phyloP scores from a whole-genome alignment of 2,113 vertebrate species.

The Mobula birostris region DNA sequence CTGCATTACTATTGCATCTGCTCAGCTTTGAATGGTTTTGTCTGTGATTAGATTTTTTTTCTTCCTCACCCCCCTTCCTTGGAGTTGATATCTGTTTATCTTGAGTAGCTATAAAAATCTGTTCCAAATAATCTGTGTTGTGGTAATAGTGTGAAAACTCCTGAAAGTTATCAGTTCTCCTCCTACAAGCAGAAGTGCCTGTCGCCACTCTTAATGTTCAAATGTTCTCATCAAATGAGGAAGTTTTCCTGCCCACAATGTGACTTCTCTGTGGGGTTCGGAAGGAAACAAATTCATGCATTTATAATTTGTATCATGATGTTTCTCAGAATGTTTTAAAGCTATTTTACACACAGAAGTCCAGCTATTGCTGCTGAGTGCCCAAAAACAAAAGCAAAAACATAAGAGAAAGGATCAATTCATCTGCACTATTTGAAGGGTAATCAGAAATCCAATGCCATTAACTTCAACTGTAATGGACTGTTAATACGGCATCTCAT shows the following conservation, averaged over 20 bases:
- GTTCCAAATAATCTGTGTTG: slow-evolving; percentile 8
- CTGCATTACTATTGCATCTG: neutral
- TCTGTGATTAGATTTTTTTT: neutral
- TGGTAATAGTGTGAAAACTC: neutral
- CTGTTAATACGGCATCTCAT: neutral
- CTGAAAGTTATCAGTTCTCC: neutral
- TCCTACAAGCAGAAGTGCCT: neutral
- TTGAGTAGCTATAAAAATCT: neutral
- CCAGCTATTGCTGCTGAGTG: neutral
- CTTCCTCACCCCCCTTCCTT: neutral
- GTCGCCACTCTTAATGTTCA: neutral
- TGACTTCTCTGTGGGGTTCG: slow-evolving; percentile 1
- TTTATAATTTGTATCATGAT: neutral
- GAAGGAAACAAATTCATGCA: neutral
- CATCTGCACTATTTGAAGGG: neutral
- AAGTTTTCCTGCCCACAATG: slow-evolving; percentile 13
- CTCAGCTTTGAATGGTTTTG: neutral
- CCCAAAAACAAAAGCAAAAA: neutral
- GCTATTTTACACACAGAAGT: neutral
- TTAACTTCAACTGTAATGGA: neutral
- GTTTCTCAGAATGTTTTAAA: neutral
- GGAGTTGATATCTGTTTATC: neutral
- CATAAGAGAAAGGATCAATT: neutral
- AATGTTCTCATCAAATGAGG: neutral
- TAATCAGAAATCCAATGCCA: neutral